These are phyloP conservation scores for Musca vetustissima DNA, from an alignment of 1,140 invertebrate genomes.

Conservation along the genomic window DNA sequence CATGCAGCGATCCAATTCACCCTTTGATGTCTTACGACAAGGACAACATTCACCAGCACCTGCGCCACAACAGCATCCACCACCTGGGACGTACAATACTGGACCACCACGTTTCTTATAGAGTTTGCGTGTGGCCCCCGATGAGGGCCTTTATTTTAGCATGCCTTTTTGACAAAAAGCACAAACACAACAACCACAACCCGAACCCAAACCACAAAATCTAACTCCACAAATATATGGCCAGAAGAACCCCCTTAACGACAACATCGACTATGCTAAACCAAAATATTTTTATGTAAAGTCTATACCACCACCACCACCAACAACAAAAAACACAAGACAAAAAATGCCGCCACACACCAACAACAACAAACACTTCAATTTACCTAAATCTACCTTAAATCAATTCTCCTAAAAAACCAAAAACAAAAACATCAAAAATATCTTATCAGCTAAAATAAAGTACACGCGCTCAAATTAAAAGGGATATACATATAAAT, in stretches of 20 bases:
- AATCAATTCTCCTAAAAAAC: no score
- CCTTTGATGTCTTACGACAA: constrained; percentile 47
- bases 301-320: background rate
- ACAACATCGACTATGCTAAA: background rate
- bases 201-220: background rate
- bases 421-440: no score
- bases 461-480: constrained; percentile 18
- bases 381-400: no score
- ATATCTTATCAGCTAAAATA: constrained; percentile 13
- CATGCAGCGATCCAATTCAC: constrained; percentile 50
- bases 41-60: constrained; percentile 46
- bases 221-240: background rate
- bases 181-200: no score
- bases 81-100: constrained; percentile 51
- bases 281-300: background rate
- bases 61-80: constrained; percentile 42
- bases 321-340: no score
- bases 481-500: no score
- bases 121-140: constrained; percentile 50
- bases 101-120: constrained; percentile 55
- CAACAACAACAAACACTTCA: no score
- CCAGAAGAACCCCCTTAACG: background rate
- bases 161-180: constrained; percentile 47
- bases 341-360: no score
- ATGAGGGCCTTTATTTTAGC: constrained; percentile 51